Conservation (phyloP, 53 echinoderm and acorn worm genomes). For the Paracentrotus lividus region DNA sequence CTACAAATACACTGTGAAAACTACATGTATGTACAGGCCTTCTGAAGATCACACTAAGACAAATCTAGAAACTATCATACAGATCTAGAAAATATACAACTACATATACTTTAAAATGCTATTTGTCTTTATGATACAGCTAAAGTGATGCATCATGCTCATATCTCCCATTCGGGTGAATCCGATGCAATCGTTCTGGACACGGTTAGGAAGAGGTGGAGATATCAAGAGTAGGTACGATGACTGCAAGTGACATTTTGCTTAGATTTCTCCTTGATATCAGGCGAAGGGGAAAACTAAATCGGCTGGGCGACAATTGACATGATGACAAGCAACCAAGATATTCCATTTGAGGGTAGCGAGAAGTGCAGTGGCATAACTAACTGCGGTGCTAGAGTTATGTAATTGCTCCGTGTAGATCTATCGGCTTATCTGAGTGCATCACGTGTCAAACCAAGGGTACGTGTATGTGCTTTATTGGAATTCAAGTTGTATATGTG, state of each 20-base stretch:
- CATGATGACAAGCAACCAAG: slow-evolving; percentile 9
- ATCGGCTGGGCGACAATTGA: slow-evolving; percentile 17
- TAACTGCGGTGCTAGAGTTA: neutral
- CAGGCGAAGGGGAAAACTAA: neutral
- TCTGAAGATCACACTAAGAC: neutral
- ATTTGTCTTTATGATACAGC: neutral
- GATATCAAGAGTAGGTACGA: neutral
- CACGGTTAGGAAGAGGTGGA: neutral
- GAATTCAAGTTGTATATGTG: neutral
- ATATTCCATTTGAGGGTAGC: neutral
- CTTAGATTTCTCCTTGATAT: slow-evolving; percentile 21
- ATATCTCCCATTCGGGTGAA: neutral
- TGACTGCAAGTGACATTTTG: slow-evolving; percentile 44
- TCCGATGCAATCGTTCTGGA: neutral
- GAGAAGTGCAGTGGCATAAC: slow-evolving; percentile 38
- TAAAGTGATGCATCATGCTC: neutral
- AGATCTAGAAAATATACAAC: too few species aligned
- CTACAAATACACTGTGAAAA: too few species aligned
- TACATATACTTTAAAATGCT: too few species aligned
- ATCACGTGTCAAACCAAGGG: neutral
- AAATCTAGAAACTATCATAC: too few species aligned
- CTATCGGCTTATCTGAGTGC: neutral
- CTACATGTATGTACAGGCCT: neutral
- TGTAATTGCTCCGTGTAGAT: slow-evolving; percentile 6
- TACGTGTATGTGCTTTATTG: neutral